phyloP scores from a whole-genome alignment of 2,888 invertebrate genomes.

The Eurytoma adleriae region DNA sequence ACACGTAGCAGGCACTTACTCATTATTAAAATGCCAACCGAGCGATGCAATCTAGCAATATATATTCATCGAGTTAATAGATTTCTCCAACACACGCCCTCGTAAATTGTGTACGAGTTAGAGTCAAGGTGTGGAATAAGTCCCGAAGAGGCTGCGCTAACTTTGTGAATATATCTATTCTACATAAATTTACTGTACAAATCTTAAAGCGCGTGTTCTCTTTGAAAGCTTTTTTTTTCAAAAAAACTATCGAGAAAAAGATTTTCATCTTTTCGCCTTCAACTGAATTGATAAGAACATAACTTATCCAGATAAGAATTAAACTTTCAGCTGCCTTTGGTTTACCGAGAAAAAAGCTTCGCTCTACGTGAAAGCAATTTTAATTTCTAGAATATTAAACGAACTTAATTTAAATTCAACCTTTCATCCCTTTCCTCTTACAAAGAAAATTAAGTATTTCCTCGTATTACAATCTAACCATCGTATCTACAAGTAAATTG shows the following conservation, averaged over 20 bases:
- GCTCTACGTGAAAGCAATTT: too few relatives aligned
- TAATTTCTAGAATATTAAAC: too few relatives aligned
- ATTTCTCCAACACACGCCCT: slow-evolving; percentile 60
- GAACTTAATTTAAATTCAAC: too few relatives aligned
- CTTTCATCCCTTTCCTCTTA: too few relatives aligned
- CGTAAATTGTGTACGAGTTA: slow-evolving; percentile 20
- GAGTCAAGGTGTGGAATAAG: slow-evolving; percentile 28
- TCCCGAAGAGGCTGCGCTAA: slow-evolving; percentile 12
- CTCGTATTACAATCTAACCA: too few relatives aligned
- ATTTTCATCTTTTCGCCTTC: background rate
- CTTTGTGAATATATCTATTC: background rate
- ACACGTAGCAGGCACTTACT: slow-evolving; percentile 64
- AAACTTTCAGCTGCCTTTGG: background rate
- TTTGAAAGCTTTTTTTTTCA: slow-evolving; percentile 20
- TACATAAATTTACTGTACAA: slow-evolving; percentile 32
- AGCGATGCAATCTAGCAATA: slow-evolving; percentile 67
- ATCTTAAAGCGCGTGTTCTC: slow-evolving; percentile 44
- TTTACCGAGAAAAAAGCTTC: too few relatives aligned
- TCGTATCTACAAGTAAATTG: too few relatives aligned
- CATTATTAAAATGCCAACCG: slow-evolving; percentile 65
- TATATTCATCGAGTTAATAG: slow-evolving; percentile 71
- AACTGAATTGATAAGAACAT: background rate
- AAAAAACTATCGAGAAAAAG: slow-evolving; percentile 8
- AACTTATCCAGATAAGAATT: background rate
- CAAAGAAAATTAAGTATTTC: too few relatives aligned